Evolutionary conservation across 2,888 invertebrate genomes (phyloP).

Genomic region (Alitta virens): DNA sequence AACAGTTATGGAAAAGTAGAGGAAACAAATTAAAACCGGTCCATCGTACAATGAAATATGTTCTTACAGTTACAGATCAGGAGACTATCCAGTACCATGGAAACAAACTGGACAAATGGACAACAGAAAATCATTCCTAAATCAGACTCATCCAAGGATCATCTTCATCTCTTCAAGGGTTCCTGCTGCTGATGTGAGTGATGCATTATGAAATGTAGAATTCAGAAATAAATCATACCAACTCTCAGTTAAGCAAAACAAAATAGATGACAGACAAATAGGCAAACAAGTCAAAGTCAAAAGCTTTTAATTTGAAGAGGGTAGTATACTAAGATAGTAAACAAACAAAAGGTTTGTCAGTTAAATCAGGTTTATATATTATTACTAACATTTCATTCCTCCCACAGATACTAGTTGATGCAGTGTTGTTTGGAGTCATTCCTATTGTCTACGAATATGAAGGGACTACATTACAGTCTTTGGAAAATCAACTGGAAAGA

Average conservation of each 20-base stretch:
- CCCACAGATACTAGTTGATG: slow-evolving; percentile 48
- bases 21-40: too few relatives aligned
- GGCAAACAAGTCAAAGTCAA: too few relatives aligned
- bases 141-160: slow-evolving; percentile 40
- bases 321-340: too few relatives aligned
- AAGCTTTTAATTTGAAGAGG: too few relatives aligned
- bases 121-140: slow-evolving; percentile 25
- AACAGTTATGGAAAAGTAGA: too few relatives aligned
- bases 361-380: too few relatives aligned
- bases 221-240: too few relatives aligned
- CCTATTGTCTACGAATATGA: slow-evolving; percentile 56
- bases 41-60: slow-evolving; percentile 12
- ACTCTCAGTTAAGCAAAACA: too few relatives aligned
- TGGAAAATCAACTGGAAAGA: slow-evolving; percentile 40
- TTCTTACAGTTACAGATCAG: slow-evolving; percentile 70
- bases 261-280: too few relatives aligned
- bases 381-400: too few relatives aligned
- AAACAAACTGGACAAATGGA: slow-evolving; percentile 13
- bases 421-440: slow-evolving; percentile 51
- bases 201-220: too few relatives aligned
- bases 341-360: too few relatives aligned
- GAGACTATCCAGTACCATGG: slow-evolving; percentile 27
- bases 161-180: slow-evolving; percentile 53
- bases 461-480: slow-evolving; percentile 46
- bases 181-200: slow-evolving; percentile 51